Evolutionary conservation across 2,113 vertebrate species (phyloP).

Genomic region (Philantomba maxwellii): DNA sequence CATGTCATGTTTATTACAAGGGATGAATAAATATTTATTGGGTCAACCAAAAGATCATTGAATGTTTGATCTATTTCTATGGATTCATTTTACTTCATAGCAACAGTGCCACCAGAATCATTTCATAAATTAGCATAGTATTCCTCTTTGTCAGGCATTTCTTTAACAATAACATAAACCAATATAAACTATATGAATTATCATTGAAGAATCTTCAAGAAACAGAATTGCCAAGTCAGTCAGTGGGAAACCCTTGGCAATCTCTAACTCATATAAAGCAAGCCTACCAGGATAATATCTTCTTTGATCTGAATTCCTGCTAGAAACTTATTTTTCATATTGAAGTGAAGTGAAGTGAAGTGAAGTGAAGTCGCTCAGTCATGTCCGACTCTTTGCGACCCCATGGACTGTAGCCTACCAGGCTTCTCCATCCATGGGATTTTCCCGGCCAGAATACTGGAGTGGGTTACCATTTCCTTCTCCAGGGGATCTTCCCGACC

Average conservation of each 20-base stretch:
- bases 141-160: background rate
- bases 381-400: too few species aligned
- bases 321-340: constrained; percentile 22
- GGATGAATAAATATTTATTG: constrained; percentile 4
- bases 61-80: background rate
- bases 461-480: too few species aligned
- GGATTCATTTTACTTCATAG: background rate
- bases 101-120: background rate
- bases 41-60: background rate
- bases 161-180: background rate
- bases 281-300: background rate
- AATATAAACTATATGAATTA: background rate
- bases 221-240: background rate
- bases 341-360: too few species aligned
- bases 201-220: background rate
- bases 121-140: constrained; percentile 2
- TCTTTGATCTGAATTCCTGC: constrained; percentile 32
- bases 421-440: too few species aligned
- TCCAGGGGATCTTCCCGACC: too few species aligned
- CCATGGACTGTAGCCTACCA: too few species aligned
- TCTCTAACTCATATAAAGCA: background rate
- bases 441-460: too few species aligned
- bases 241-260: background rate
- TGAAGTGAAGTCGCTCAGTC: too few species aligned
- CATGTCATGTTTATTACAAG: background rate